Evolutionary conservation across 2,797 vertebrate species (phyloP), one percentile per base, ranked within the genome.

Genomic region (Pelochelys cantorii): DNA sequence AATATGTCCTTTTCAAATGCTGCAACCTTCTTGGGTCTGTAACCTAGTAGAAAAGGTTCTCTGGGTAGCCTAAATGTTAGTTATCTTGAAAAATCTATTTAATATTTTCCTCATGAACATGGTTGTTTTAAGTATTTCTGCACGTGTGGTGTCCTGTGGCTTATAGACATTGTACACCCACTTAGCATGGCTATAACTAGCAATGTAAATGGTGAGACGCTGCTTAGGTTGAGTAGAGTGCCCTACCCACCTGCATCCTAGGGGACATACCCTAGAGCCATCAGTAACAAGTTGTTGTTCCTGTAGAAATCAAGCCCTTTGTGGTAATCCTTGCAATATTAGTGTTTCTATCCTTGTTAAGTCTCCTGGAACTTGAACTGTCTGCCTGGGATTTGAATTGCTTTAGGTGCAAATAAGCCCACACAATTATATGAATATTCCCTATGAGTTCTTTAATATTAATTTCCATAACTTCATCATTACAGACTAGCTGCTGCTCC

Each of bases 381-480:
- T 1, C 7, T 37, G 0, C 11, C 4, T 48, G 80, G 74, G 82
- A 60, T 18, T n/a, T 79, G 11, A 2, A 9, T 55, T 87, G 23
- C 13, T 90, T 81, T 84, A 27, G 1, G 87, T 89, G 27, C 18
- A 71, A 48, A 55, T 55, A 68, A 85, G 7, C 20, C 48, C 15
- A 37, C 31, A 53, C 2, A 37, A 56, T 11, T 71, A n/a, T 1
- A 4, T 20, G 54, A 22, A 7, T 59, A 15, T 75, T 75, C 57
- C 8, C 74, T 27, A 27, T 75, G 84, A 92, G 7, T 52, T 84
- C 81, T 34, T 6, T 81, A 31, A 27, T 62, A 34, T 53, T 25
- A 37, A 65, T 31, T 53, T 83, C 11, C 0, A 0, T 48, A 53
- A 54, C 42, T 77, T 42, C 53, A 31, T 48, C 3, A 2, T 71